phyloP scores from a whole-genome alignment of 1,140 invertebrate species.

The Agrypnia vestita region DNA sequence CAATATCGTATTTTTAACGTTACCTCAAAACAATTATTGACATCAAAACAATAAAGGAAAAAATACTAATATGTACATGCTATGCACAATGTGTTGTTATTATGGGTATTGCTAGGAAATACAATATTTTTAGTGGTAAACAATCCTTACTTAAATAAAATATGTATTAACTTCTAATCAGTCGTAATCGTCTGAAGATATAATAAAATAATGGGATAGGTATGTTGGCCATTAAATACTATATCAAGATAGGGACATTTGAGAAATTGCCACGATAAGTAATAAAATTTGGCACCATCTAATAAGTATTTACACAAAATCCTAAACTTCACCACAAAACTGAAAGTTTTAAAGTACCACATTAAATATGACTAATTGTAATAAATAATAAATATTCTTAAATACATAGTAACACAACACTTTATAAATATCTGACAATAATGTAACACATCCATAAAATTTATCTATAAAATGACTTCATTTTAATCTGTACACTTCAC shows the following conservation, averaged over 20 bases:
- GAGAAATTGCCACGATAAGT: slow-evolving; percentile 48
- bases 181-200: slow-evolving; percentile 53
- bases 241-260: slow-evolving; percentile 40
- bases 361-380: slow-evolving; percentile 23
- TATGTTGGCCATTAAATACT: slow-evolving; percentile 41
- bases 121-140: slow-evolving; percentile 13
- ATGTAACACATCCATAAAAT: slow-evolving; percentile 55
- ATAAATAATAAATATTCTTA: slow-evolving; percentile 50
- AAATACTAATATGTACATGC: slow-evolving; percentile 22
- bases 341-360: slow-evolving; percentile 16
- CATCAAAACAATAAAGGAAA: slow-evolving; percentile 25
- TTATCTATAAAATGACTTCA: slow-evolving; percentile 46
- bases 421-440: slow-evolving; percentile 52
- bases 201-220: slow-evolving; percentile 49
- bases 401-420: slow-evolving; percentile 44
- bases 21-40: slow-evolving; percentile 4
- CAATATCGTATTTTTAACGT: slow-evolving; percentile 22
- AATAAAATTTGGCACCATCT: slow-evolving; percentile 59
- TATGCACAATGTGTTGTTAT: slow-evolving; percentile 20
- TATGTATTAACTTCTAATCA: slow-evolving; percentile 57
- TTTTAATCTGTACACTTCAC: slow-evolving; percentile 2
- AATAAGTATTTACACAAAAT: slow-evolving; percentile 47
- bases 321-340: slow-evolving; percentile 29
- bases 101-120: slow-evolving; percentile 40
- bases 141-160: slow-evolving; percentile 41